A percentile compares a stretch with the other conserved stretches of the same genome.
These are phyloP conservation scores for Rhingia campestris DNA, from an alignment of 2,888 invertebrate genomes.

Conservation along the genomic window DNA sequence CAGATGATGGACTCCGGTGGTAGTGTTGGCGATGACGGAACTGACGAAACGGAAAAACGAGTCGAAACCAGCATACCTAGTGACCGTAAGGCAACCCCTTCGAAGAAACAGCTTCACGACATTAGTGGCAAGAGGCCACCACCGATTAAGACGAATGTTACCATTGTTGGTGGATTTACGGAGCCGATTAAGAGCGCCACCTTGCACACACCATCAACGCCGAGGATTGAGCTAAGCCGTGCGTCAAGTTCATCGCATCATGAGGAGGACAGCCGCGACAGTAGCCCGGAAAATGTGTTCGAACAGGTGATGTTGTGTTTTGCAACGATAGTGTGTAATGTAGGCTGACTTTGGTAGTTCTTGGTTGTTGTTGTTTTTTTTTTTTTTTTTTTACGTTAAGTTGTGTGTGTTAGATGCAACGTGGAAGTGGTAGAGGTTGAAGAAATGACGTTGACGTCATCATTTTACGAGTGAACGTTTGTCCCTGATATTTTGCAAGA, in stretches of 20 bases:
- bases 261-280: slow-evolving; percentile 89
- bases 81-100: slow-evolving; percentile 74
- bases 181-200: slow-evolving; percentile 77
- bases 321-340: neutral
- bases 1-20: slow-evolving; percentile 76
- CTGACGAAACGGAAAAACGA: slow-evolving; percentile 60
- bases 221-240: slow-evolving; percentile 94
- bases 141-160: slow-evolving; percentile 79
- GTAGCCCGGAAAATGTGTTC: slow-evolving; percentile 92
- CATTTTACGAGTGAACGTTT: neutral
- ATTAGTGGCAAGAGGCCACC: slow-evolving; percentile 80
- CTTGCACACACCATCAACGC: slow-evolving; percentile 87
- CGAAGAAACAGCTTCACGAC: slow-evolving; percentile 75
- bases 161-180: slow-evolving; percentile 78
- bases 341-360: neutral
- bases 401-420: neutral
- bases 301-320: slow-evolving; percentile 84
- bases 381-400: neutral
- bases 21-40: slow-evolving; percentile 45
- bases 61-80: slow-evolving; percentile 21
- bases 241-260: slow-evolving; percentile 95
- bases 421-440: slow-evolving; percentile 4
- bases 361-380: slow-evolving; percentile 1
- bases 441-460: neutral
- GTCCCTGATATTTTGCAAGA: too few species aligned